Base-by-base conservation (phyloP, 2,113 vertebrate genomes). In the Mesitornis unicolor region DNA sequence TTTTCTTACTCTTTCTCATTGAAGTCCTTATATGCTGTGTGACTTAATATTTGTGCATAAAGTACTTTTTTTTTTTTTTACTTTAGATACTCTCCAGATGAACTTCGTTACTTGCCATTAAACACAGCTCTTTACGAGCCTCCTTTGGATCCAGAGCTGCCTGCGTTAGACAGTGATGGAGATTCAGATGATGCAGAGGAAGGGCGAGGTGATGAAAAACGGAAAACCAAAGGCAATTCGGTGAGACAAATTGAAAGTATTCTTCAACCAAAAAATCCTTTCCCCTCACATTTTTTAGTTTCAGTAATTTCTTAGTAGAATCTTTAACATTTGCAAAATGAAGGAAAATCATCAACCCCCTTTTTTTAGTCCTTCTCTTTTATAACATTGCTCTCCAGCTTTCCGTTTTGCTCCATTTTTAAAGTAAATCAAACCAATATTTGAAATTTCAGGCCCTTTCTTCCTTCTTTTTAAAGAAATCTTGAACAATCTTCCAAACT, bases 81-180 rank as follows among this genome's bases (percentile, higher is more conserved):
- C 31, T 51, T 47, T 45, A 99, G 99, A 94, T 99, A 99, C 92
- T 99, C 99, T 38, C 99, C 99, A 40, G 99, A 99, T 87, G 99
- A 99, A 68, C 98, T 99, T 82, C 99, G 99, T 33, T 99, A 99
- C 95, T 89, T 99, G 94, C 99, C 99, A 0, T 63, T 99, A 81
- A 99, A 99, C 96, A 99, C 99, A 11, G 99, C 99, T 43, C 98
- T 99, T 65, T 99, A 99, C 16, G 99, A 99, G 94, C 99, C 99
- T 26, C 99, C 99, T 3, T 98, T 99, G 97, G 99, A 99, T 92
- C 99, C 99, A 2, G 99, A 99, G 69, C 98, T 99, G 48, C 99
- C 99, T 16, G 99, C 99, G 0, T 95, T 98, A 19, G 99, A 99
- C 92, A 99, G 99, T 10, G 99, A 99, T 60, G 99, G 99, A 2